Evolutionary conservation across 2,888 invertebrate species (phyloP).

Genomic region (Hirtodrosophila alboralis): DNA sequence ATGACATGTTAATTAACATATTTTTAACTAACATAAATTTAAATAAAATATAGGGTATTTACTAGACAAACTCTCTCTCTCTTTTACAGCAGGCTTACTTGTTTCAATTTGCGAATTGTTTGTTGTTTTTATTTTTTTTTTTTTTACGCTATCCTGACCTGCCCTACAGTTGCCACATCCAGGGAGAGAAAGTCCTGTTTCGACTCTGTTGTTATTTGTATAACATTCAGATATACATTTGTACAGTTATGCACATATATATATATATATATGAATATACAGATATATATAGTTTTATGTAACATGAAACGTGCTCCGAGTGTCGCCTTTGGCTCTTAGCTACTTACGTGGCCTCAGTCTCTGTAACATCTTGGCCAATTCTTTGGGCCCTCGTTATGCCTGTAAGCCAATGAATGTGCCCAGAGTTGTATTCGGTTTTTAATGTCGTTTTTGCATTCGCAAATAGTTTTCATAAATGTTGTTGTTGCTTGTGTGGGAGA

Average conservation of each 20-base stretch:
- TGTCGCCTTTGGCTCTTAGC: conserved; percentile 23
- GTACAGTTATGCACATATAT: not conserved
- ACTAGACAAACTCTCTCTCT: no score
- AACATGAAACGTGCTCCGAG: conserved; percentile 53
- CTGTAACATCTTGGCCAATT: conserved; percentile 34
- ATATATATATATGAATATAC: not conserved
- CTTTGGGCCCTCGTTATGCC: conserved; percentile 7
- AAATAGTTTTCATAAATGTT: conserved; percentile 70
- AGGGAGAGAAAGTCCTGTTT: conserved; percentile 29
- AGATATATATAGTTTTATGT: conserved; percentile 13
- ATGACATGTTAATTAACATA: no score
- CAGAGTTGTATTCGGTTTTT: conserved; percentile 56
- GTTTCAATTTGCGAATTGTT: conserved; percentile 73
- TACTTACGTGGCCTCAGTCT: no score
- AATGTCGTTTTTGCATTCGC: conserved; percentile 54
- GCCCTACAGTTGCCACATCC: conserved; percentile 18
- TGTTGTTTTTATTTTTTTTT: conserved; percentile 25
- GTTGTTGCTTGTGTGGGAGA: conserved; percentile 4
- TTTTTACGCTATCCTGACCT: conserved; percentile 18
- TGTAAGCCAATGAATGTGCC: conserved; percentile 15
- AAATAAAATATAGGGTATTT: not conserved
- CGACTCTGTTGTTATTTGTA: conserved; percentile 40
- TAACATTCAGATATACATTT: conserved; percentile 4
- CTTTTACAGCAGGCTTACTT: no score
- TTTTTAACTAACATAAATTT: no score